These are phyloP conservation scores for Helostoma temminkii DNA, from an alignment of 2,797 vertebrate genomes.

Conservation along the genomic window DNA sequence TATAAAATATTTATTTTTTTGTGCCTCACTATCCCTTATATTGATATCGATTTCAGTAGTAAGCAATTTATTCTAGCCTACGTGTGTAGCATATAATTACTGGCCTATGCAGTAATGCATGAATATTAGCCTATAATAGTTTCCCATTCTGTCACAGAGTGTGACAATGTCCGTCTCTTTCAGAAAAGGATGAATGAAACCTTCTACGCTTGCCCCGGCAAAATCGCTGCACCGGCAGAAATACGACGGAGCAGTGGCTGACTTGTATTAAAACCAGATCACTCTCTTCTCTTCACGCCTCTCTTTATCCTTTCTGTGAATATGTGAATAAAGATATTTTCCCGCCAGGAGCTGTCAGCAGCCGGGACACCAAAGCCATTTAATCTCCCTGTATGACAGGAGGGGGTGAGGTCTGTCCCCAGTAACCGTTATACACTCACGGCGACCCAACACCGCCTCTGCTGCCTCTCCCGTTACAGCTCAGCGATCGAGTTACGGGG, in stretches of 20 bases:
- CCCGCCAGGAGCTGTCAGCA: conserved; percentile 75
- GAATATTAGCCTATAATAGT: conserved; percentile 17
- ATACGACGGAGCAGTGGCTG: conserved; percentile 55
- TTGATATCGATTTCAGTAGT: background rate
- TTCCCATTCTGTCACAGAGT: conserved; percentile 10
- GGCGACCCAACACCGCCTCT: conserved; percentile 76
- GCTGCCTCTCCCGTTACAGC: conserved; percentile 83
- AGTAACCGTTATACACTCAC: conserved; percentile 63
- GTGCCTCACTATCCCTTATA: background rate
- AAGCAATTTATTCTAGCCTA: background rate
- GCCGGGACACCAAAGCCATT: conserved; percentile 76
- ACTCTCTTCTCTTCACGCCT: conserved; percentile 37
- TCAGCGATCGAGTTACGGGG: conserved; percentile 83
- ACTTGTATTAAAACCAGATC: conserved; percentile 63
- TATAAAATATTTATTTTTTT: background rate
- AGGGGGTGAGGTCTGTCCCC: conserved; percentile 65
- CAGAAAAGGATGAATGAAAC: conserved; percentile 65
- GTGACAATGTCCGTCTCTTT: conserved; percentile 36
- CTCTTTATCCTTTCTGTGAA: conserved; percentile 68
- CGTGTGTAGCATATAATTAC: background rate
- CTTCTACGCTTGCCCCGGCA: conserved; percentile 48
- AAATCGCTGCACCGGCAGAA: conserved; percentile 78
- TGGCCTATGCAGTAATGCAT: conserved; percentile 1
- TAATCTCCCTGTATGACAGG: conserved; percentile 80
- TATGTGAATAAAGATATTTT: conserved; percentile 79